phyloP scores from a whole-genome alignment of 2,888 invertebrate species.

The Philereme transversata region DNA sequence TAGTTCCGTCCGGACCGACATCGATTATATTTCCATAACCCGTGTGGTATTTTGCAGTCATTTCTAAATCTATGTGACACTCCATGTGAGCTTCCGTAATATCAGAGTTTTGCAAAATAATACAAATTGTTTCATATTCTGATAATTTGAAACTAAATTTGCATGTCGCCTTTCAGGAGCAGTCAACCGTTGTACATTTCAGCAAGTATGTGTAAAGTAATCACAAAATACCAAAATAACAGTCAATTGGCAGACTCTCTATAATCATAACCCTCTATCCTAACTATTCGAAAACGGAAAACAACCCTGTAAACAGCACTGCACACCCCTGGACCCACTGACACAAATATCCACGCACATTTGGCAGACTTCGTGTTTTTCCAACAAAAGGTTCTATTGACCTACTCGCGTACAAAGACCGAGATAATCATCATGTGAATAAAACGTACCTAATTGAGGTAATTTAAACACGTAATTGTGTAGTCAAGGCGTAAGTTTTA shows the following conservation, averaged over 20 bases:
- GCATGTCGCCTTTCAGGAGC: no score
- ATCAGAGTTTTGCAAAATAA: no score
- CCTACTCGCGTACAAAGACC: conserved; percentile 42
- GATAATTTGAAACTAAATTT: no score
- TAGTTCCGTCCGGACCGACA: background rate
- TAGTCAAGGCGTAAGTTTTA: conserved; percentile 3
- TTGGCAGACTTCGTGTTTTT: conserved; percentile 38
- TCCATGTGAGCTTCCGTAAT: no score
- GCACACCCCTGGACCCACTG: conserved; percentile 27
- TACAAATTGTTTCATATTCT: no score
- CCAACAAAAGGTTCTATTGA: conserved; percentile 47
- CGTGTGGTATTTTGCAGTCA: background rate
- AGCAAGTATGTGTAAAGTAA: no score
- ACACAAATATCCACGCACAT: conserved; percentile 31
- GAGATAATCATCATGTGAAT: conserved; percentile 40
- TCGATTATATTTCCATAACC: background rate
- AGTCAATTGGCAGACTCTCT: no score
- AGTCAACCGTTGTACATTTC: no score
- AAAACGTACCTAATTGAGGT: conserved; percentile 17
- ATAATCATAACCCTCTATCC: background rate
- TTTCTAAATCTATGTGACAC: no score
- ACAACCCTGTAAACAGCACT: background rate
- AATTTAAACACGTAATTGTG: conserved; percentile 18
- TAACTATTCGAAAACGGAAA: background rate
- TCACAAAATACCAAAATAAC: no score